These are phyloP conservation scores for Drosophila maculinotata DNA, from an alignment of 2,888 invertebrate species.

Conservation along the genomic window DNA sequence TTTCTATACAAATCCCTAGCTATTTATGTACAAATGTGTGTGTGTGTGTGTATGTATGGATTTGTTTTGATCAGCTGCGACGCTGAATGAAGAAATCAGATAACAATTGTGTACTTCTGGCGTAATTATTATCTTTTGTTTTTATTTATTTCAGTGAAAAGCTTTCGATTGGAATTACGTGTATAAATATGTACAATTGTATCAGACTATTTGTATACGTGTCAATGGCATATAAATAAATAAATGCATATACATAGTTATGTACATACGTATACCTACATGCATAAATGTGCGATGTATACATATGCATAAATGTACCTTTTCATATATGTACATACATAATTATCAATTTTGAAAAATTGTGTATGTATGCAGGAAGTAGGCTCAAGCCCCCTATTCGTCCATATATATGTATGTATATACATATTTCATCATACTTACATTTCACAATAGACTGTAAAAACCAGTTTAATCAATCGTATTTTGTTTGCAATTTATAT, in stretches of 20 bases:
- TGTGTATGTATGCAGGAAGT: no score
- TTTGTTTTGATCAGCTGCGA: constrained; percentile 60
- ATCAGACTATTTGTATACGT: constrained; percentile 27
- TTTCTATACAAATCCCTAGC: constrained; percentile 65
- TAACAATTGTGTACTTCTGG: constrained; percentile 29
- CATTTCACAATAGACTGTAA: constrained; percentile 37
- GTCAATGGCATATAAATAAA: constrained; percentile 23
- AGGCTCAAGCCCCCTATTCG: no score
- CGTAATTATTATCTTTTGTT: constrained; percentile 19
- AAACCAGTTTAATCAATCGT: constrained; percentile 37
- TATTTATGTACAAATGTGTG: constrained; percentile 16
- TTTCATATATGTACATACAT: background rate
- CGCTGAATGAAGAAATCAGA: constrained; percentile 33
- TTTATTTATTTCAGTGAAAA: constrained; percentile 13
- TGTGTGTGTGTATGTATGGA: constrained; percentile 26
- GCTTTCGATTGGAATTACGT: constrained; percentile 31
- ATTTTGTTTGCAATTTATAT: constrained; percentile 33
- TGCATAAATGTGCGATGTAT: no score
- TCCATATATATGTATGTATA: no score
- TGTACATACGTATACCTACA: background rate
- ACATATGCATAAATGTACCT: background rate
- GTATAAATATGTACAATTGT: background rate
- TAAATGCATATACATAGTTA: background rate
- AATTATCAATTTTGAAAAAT: no score
- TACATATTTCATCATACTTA: constrained; percentile 50